Percentiles rank a stretch among this genome's conserved stretches.
Evolutionary conservation across 1,140 invertebrate species (phyloP).

Genomic region (Centruroides vittatus): DNA sequence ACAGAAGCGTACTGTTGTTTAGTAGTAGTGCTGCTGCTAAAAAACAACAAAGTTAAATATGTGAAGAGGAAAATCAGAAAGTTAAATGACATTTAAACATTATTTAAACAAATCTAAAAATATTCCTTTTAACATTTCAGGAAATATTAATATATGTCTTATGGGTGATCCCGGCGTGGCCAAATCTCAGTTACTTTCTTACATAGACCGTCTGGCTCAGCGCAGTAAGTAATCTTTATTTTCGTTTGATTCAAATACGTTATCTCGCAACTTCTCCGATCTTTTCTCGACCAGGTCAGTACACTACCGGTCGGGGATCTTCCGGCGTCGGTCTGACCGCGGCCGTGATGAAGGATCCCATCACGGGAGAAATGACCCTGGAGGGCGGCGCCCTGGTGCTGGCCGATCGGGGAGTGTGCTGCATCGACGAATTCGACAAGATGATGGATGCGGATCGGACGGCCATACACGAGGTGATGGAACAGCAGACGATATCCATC

Average conservation of each 20-base stretch:
- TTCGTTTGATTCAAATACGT: too few relatives aligned
- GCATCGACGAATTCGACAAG: slow-evolving; percentile 99
- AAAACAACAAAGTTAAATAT: too few relatives aligned
- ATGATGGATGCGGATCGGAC: slow-evolving; percentile 94
- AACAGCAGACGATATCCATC: slow-evolving; percentile 99
- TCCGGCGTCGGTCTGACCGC: slow-evolving; percentile 97
- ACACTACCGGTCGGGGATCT: slow-evolving; percentile 93
- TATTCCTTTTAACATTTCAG: slow-evolving; percentile 33
- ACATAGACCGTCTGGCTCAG: slow-evolving; percentile 83
- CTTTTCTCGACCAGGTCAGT: slow-evolving; percentile 44
- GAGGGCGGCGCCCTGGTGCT: slow-evolving; percentile 97
- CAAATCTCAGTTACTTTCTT: slow-evolving; percentile 91
- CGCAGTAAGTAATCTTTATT: slow-evolving; percentile 43
- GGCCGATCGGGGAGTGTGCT: slow-evolving; percentile 93
- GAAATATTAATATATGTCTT: slow-evolving; percentile 94
- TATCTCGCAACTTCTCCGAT: not conserved
- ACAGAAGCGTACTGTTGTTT: too few relatives aligned
- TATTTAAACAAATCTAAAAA: too few relatives aligned
- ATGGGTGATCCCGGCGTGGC: slow-evolving; percentile 99
- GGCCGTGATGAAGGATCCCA: slow-evolving; percentile 91
- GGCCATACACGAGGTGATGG: slow-evolving; percentile 99
- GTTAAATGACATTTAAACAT: too few relatives aligned
- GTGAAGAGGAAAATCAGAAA: too few relatives aligned
- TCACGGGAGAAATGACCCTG: slow-evolving; percentile 93
- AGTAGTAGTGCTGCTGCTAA: too few relatives aligned